Base-by-base conservation (phyloP, 2,113 vertebrate species). In the Eubucco bourcierii region DNA sequence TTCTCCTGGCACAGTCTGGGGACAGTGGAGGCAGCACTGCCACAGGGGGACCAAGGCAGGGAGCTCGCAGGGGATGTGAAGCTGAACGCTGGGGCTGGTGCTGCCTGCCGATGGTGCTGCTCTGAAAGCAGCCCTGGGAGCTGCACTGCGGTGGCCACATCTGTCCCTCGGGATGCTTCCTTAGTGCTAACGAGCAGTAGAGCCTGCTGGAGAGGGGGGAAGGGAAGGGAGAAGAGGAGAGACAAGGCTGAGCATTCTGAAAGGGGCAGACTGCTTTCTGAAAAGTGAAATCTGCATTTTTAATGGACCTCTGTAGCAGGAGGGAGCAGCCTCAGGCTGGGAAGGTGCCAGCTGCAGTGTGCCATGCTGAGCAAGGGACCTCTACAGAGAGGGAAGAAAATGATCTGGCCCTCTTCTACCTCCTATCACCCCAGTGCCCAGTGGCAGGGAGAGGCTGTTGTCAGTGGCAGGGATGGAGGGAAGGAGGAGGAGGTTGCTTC, bases 51-150 rank as follows among this genome's bases (percentile, higher is more conserved):
- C 28, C 16, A 33, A 33, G 53, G 28, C 27, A 17, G 47, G 7
- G 10, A 87, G 29, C 41, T 80, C 3, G 0, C n/a, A 12, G 15
- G 59, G 21, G 18, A 70, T 0, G 1, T 63, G 28, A 59, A 81
- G 1, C 0, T 33, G 61, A 68, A 60, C 28, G 68, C 0, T 76
- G 28, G 16, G 37, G 68, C 47, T 60, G 76, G 6, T 70, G 23
- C 34, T 73, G 50, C 44, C 20, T 68, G 61, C 25, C 58, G 17
- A 33, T 75, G 78, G 25, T 41, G 7, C 56, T 73, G 24, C 20
- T 60, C 72, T 73, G 77, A 72, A 91, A 64, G 27, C 33, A 68
- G 18, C 25, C 19, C 6, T 67, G 63, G 60, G 34, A 72, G 64
- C 16, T 65, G 23, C 21, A 19, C 25, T 64, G 34, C 29, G 8